phyloP scores from a whole-genome alignment of 2,797 vertebrate species.

The Sebastes nivosus region DNA sequence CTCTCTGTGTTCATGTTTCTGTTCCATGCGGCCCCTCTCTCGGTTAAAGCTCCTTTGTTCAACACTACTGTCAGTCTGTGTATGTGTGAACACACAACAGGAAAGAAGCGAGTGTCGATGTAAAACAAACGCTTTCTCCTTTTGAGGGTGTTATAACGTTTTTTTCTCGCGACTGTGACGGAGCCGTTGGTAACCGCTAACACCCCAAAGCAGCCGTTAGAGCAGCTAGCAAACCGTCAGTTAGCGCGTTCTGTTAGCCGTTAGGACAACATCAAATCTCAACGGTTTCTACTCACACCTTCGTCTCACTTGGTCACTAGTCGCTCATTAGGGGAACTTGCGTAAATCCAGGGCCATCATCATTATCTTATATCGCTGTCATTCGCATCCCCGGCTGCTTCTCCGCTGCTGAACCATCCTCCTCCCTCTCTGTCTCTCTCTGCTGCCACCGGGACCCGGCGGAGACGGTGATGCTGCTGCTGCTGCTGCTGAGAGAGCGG shows the following conservation, averaged over 20 bases:
- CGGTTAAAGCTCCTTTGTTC: slow-evolving; percentile 74
- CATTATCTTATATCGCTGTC: slow-evolving; percentile 35
- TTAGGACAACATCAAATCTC: slow-evolving; percentile 29
- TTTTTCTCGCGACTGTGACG: neutral
- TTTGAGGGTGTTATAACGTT: neutral
- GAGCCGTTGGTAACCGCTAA: neutral
- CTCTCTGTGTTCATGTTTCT: slow-evolving; percentile 38
- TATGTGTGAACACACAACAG: slow-evolving; percentile 2
- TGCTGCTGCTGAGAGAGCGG: slow-evolving; percentile 5
- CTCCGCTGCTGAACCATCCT: slow-evolving; percentile 66
- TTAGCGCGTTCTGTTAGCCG: slow-evolving; percentile 64
- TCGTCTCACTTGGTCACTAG: slow-evolving; percentile 56
- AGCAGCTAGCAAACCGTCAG: too few species aligned
- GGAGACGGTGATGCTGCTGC: slow-evolving; percentile 25
- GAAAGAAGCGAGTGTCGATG: too few species aligned
- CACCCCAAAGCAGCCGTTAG: too few species aligned
- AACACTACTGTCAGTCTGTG: slow-evolving; percentile 39
- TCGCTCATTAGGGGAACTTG: slow-evolving; percentile 41
- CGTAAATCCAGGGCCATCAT: slow-evolving; percentile 57
- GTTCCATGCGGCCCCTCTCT: slow-evolving; percentile 69
- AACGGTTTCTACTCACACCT: slow-evolving; percentile 65
- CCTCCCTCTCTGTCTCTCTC: neutral
- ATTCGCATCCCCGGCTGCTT: slow-evolving; percentile 50
- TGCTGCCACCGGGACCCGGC: slow-evolving; percentile 54
- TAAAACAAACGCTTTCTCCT: neutral